Evolutionary conservation across 2,113 vertebrate species (phyloP).

Genomic region (Triplophysa tibetana): DNA sequence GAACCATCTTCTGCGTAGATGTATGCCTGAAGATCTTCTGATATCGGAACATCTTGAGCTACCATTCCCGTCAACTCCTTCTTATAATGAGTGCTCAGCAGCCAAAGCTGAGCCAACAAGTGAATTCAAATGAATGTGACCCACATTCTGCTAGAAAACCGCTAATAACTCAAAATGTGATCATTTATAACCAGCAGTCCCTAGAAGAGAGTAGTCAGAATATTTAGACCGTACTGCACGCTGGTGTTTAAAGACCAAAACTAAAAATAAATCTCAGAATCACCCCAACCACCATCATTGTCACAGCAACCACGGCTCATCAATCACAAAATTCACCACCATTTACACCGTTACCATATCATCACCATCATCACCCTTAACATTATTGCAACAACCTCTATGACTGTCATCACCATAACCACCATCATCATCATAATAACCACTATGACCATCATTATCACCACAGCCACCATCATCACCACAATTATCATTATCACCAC

Average conservation of each 20-base stretch:
- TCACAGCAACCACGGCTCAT: too few species aligned
- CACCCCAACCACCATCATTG: too few species aligned
- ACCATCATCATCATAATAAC: too few species aligned
- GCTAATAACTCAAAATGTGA: slow-evolving; percentile 67
- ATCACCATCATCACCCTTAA: too few species aligned
- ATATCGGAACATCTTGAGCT: slow-evolving; percentile 3
- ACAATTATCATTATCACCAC: too few species aligned
- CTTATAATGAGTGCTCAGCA: slow-evolving; percentile 36
- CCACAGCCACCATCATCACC: too few species aligned
- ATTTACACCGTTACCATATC: too few species aligned
- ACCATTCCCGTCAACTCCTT: neutral
- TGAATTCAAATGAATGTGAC: slow-evolving; percentile 69
- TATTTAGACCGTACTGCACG: neutral
- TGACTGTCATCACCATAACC: neutral
- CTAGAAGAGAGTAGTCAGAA: neutral
- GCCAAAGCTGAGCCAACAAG: slow-evolving; percentile 7
- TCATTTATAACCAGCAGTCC: slow-evolving; percentile 73
- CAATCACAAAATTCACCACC: too few species aligned
- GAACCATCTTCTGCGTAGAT: neutral
- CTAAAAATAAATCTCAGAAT: neutral
- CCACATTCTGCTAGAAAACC: slow-evolving; percentile 72
- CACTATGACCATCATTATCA: too few species aligned
- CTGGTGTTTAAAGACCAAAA: neutral
- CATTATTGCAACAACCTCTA: too few species aligned
- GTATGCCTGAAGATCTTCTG: neutral